Evolutionary conservation across 2,113 vertebrate genomes (phyloP).

Genomic region (Acrocephalus kingi): DNA sequence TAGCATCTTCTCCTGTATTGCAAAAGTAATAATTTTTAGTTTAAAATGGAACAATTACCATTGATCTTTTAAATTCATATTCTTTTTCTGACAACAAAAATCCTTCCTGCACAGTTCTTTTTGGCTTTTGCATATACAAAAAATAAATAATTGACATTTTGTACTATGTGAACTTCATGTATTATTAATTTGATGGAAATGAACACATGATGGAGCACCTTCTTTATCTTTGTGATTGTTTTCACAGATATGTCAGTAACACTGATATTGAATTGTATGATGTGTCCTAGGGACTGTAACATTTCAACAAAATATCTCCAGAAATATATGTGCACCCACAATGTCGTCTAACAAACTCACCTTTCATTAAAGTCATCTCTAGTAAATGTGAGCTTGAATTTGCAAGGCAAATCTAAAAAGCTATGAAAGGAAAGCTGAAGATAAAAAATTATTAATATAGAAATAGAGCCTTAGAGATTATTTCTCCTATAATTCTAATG

Average conservation of each 20-base stretch:
- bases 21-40: not conserved
- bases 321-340: slow-evolving; percentile 29
- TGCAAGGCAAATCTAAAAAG: slow-evolving; percentile 58
- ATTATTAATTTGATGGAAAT: slow-evolving; percentile 72
- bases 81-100: not conserved
- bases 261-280: slow-evolving; percentile 51
- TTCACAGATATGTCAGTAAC: slow-evolving; percentile 58
- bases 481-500: slow-evolving; percentile 25
- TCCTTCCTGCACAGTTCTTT: not conserved
- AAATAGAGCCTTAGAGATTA: slow-evolving; percentile 8
- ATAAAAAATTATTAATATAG: slow-evolving; percentile 24
- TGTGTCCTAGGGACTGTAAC: slow-evolving; percentile 47
- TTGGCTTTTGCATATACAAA: slow-evolving; percentile 43
- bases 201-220: slow-evolving; percentile 67
- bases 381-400: slow-evolving; percentile 34
- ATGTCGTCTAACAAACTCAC: slow-evolving; percentile 39
- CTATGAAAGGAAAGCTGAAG: not conserved
- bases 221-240: slow-evolving; percentile 68
- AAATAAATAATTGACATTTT: slow-evolving; percentile 70
- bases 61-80: not conserved
- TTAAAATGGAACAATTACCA: not conserved
- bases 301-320: slow-evolving; percentile 54
- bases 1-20: not conserved
- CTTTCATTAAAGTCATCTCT: slow-evolving; percentile 53
- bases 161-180: slow-evolving; percentile 65